Evolutionary conservation across 2,113 vertebrate species (phyloP), one percentile per base, ranked within the genome.

Genomic region (Hyla sarda): DNA sequence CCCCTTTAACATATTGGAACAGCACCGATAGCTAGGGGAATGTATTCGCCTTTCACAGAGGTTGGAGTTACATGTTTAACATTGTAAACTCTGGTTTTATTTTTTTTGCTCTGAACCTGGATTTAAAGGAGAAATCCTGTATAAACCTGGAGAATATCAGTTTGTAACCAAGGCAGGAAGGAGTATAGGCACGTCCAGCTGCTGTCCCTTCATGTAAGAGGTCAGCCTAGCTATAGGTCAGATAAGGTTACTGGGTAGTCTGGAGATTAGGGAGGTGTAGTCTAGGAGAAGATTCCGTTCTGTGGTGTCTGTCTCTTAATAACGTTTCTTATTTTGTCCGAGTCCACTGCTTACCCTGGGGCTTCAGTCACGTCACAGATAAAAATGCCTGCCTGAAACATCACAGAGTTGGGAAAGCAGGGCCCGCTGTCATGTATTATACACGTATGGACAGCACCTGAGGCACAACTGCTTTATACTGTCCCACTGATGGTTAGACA

Each of bases 331-430:
- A 72, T 83, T 34, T 72, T 11, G 56, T 81, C 34, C 58, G 60
- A 74, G 30, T 28, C 34, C 32, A 41, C 52, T 41, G 11, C 28
- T 84, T 65, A 45, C 56, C 71, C 71, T 32, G 50, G 48, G 71
- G 50, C 58, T 84, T 84, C n/a, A 75, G 72, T 62, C 9, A n/a
- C 47, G 41, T 76, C 45, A 84, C 41, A 58, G 48, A 76, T 65
- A 50, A 30, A 81, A 84, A 74, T 75, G n/a, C 71, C 34, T 73
- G 48, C 30, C 23, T 54, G 23, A 11, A n/a, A 9, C 52, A 75
- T 45, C 13, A 17, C 52, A 84, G 23, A 28, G 23, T 60, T 73
- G 21, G 25, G 5, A 62, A 60, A 73, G 82, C 47, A 47, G 13
- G 71, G n/a, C 41, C 37, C 21, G n/a, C 69, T 83, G 82, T 83